Base-by-base conservation (phyloP, 2,888 invertebrate genomes). In the Latrodectus hesperus region DNA sequence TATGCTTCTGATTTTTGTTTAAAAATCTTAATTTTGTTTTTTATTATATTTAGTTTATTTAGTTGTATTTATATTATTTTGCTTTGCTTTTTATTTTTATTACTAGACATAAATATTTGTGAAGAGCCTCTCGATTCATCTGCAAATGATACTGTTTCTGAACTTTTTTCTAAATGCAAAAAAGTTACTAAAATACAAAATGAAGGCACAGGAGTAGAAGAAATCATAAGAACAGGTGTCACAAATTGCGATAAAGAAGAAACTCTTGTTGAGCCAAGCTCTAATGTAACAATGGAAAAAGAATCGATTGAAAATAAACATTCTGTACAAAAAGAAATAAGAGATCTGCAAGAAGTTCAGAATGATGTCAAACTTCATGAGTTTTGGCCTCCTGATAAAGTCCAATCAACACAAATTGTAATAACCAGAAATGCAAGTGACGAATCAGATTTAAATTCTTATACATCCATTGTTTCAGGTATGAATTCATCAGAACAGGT, bases 311-410 rank as follows among this genome's bases (percentile, higher is more conserved):
- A 22, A 22, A 22, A 22, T 22, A 22, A 22, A 22, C 22, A 22
- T 22, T 0, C 22, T 22, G 1, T 22, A 22, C 4, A 55, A 55
- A 55, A 55, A 14, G 55, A 2, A 11, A 55, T 55, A 14, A 16
- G 3, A 16, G 55, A 55, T 55, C 10, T 73, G 11, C 22, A 11
- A 16, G 65, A 52, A 9, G 10, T 38, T 0, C 84, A 84, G 9
- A 76, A 26, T 67, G 38, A 38, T 51, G 16, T 14, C 6, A 77
- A 76, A 67, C 11, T 76, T 16, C 86, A 86, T 67, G 86, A 86
- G 11, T 86, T 86, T 77, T 81, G 86, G 86, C 86, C 86, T 17
- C 71, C 60, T 17, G 71, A 78, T 26, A 78, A 68, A 78, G 17
- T 79, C 16, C 17, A 26, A 49, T 26, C 49, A 26, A 71, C 11